phyloP scores from a whole-genome alignment of 2,888 invertebrate genomes.

The Poecilobothrus nobilitatus region DNA sequence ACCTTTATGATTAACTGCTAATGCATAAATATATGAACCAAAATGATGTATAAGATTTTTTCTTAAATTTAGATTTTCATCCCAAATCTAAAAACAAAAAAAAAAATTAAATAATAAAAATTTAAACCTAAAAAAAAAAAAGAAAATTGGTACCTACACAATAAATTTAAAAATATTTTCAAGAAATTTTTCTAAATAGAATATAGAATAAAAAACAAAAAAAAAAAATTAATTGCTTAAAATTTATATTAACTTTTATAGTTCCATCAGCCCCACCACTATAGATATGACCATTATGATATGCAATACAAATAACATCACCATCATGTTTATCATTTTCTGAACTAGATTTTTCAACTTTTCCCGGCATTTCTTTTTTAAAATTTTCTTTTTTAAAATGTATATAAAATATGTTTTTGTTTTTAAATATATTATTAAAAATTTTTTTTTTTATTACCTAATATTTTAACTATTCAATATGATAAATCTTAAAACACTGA shows the following conservation, averaged over 20 bases:
- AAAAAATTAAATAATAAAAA: conserved; percentile 15
- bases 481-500: no score
- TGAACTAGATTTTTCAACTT: conserved; percentile 7
- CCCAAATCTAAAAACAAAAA: conserved; percentile 36
- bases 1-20: conserved; percentile 37
- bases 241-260: conserved; percentile 35
- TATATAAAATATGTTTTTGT: no score
- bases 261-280: conserved; percentile 44
- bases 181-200: background rate
- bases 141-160: conserved; percentile 8
- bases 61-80: conserved; percentile 35
- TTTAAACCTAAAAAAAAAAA: conserved; percentile 11
- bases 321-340: conserved; percentile 37
- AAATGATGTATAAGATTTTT: conserved; percentile 34
- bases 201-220: no score
- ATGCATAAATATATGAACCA: conserved; percentile 39
- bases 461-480: no score
- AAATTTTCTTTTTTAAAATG: background rate
- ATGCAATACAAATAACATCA: conserved; percentile 37
- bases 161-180: background rate
- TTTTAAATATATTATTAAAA: no score
- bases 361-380: background rate
- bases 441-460: no score
- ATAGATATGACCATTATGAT: conserved; percentile 34
- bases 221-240: no score